A percentile compares a stretch with the other conserved stretches of the same genome.
Evolutionary conservation across 2,113 vertebrate species (phyloP).

Genomic region (Rousettus leschenaultii): DNA sequence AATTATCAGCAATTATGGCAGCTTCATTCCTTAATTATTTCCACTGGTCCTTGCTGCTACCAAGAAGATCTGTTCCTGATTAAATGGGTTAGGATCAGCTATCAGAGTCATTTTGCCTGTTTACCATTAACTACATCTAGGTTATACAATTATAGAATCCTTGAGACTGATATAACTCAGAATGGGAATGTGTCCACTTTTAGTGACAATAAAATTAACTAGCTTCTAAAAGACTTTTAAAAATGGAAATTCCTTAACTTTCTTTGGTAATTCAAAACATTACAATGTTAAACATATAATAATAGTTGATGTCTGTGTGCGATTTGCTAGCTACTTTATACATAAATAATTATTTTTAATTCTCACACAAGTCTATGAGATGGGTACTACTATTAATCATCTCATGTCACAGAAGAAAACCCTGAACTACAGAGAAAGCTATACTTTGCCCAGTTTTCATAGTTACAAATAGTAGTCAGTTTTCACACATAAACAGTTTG

Average conservation of each 20-base stretch:
- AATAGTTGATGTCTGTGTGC: background rate
- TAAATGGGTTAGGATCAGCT: background rate
- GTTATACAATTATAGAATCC: background rate
- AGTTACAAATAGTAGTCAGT: background rate
- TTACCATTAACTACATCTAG: background rate
- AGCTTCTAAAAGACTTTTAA: background rate
- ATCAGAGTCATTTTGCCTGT: background rate
- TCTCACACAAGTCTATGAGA: background rate
- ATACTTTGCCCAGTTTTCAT: background rate
- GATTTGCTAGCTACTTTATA: background rate
- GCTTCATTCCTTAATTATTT: background rate
- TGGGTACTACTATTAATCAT: background rate
- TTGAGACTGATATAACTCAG: background rate
- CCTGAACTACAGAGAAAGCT: background rate
- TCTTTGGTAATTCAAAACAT: background rate
- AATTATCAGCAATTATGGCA: background rate
- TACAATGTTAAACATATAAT: background rate
- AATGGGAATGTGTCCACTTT: background rate
- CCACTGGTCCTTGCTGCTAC: background rate
- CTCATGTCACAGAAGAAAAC: background rate
- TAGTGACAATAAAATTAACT: background rate
- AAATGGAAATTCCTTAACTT: background rate
- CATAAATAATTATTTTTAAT: background rate
- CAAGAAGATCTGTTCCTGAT: background rate
- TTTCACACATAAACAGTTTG: background rate